These are phyloP conservation scores for Daboia siamensis DNA, from an alignment of 2,113 vertebrate genomes.

Conservation along the genomic window DNA sequence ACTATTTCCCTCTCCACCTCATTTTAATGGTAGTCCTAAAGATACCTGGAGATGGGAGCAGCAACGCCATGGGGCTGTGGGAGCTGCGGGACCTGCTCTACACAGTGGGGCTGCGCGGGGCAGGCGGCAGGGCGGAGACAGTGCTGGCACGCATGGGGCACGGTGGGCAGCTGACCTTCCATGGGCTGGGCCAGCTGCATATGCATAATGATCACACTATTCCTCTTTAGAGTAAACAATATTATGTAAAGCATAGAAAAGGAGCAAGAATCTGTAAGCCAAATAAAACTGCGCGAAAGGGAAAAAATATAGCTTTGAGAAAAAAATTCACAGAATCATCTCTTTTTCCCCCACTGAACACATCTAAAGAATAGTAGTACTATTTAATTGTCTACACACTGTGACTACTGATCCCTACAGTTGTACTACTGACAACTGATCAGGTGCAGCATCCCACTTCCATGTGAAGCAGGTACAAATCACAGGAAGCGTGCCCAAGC, in stretches of 20 bases:
- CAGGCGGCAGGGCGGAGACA: no score
- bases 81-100: no score
- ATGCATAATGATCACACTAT: not conserved
- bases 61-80: no score
- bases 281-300: not conserved
- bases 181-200: no score
- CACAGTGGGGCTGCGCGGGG: no score
- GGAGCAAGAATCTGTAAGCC: not conserved
- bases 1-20: no score
- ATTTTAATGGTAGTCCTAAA: no score
- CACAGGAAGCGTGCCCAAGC: not conserved
- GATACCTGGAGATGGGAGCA: no score
- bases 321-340: not conserved
- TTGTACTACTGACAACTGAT: not conserved
- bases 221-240: not conserved
- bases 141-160: no score
- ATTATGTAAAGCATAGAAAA: not conserved
- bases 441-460: not conserved
- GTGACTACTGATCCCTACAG: not conserved
- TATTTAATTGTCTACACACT: constrained; percentile 11
- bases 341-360: constrained; percentile 1
- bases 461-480: not conserved
- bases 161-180: no score
- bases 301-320: not conserved
- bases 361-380: not conserved